Evolutionary conservation across 2,888 invertebrate genomes (phyloP), one percentile per base, ranked within the genome.

Genomic region (Nemotelus nigrinus): DNA sequence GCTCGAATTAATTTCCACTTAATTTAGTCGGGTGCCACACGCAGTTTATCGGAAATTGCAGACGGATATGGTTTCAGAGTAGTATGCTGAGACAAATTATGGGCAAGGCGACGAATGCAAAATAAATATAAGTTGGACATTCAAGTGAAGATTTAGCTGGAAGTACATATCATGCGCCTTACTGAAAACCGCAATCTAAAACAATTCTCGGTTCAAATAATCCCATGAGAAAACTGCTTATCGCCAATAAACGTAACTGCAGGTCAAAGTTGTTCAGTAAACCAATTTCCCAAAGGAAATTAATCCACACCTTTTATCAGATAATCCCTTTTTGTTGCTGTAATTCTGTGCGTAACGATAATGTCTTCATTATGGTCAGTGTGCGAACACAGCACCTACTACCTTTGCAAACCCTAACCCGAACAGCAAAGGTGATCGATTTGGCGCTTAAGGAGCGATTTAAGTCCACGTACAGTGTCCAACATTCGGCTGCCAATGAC

Each of bases 391-490:
- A 55, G 43, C 70, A 8, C 70, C 55, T 55, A 25, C 44, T 8
- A 47, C n/a, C 55, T 55, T 55, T 70, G 70, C 55, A 70, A 70
- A 55, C 55, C 70, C 39, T 53, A 57, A 70, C 53, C 70, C 55
- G 50, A 55, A 5, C 53, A 7, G 60, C 50, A 80, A 84, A 86
- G 87, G 86, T 86, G 86, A 86, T 86, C 86, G 85, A 86, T 86
- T 87, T 86, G 86, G 87, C 86, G 86, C 86, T 86, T 86, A 85
- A 85, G 57, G 67, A 79, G 74, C 63, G 77, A 76, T 77, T 78
- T 53, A 45, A 70, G 41, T 47, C 72, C 72, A 74, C 60, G 60
- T 60, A 60, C 45, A 45, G 74, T 74, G 74, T 74, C 48, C 60
- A 60, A 74, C 7, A 74, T 74, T 43, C 39, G 6, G 41, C 60